Evolutionary conservation across 1,140 invertebrate species (phyloP).

Genomic region (Apis florea): DNA sequence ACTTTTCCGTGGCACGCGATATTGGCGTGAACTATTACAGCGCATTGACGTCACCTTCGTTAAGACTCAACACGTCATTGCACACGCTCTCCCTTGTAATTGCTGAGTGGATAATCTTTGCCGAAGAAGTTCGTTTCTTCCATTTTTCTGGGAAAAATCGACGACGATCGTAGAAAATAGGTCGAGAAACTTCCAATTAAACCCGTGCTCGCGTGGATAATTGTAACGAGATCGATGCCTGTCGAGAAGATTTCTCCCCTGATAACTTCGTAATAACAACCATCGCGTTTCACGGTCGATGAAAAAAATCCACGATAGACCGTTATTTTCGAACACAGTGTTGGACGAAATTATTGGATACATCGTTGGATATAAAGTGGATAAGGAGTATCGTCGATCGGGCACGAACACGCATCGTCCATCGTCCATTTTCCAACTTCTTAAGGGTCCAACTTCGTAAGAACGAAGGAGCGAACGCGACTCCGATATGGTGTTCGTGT

Average conservation of each 20-base stretch:
- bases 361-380: too few species aligned
- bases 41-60: slow-evolving; percentile 54
- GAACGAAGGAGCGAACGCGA: slow-evolving; percentile 1
- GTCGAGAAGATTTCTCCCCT: not conserved
- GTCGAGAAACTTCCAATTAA: slow-evolving; percentile 35
- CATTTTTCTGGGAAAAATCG: slow-evolving; percentile 1
- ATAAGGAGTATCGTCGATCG: not conserved
- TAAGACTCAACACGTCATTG: slow-evolving; percentile 47
- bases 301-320: not conserved
- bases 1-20: slow-evolving; percentile 42
- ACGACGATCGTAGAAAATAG: slow-evolving; percentile 5
- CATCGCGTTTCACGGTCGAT: too few species aligned
- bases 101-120: slow-evolving; percentile 39
- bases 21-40: slow-evolving; percentile 53
- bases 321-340: not conserved
- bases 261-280: slow-evolving; percentile 11
- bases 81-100: slow-evolving; percentile 32
- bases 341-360: too few species aligned
- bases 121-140: slow-evolving; percentile 21
- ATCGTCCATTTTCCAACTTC: too few species aligned
- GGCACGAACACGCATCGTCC: not conserved
- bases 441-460: too few species aligned
- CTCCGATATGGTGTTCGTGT: not conserved
- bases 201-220: not conserved
- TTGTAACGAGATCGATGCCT: slow-evolving; percentile 23